phyloP scores from a whole-genome alignment of 2,113 vertebrate genomes.

The Propithecus coquereli region DNA sequence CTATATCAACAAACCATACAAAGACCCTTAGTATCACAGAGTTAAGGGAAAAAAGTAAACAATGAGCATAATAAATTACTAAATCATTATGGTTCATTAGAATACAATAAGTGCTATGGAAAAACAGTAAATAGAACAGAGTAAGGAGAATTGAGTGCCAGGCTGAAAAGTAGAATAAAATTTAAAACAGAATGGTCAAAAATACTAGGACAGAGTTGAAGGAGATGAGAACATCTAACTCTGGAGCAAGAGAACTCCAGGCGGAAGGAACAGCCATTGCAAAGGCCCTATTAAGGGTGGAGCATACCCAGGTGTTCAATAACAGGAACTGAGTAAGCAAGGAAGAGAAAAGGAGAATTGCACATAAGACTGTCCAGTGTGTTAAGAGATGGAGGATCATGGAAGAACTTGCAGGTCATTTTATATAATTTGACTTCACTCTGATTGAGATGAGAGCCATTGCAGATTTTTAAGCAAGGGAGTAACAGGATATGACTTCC shows the following conservation, averaged over 20 bases:
- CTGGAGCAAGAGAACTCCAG: neutral
- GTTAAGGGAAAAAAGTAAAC: neutral
- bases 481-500: neutral
- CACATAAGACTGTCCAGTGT: neutral
- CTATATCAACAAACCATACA: neutral
- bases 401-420: neutral
- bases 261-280: neutral
- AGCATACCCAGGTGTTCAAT: neutral
- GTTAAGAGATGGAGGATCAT: neutral
- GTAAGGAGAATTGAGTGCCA: neutral
- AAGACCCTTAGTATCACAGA: neutral
- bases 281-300: neutral
- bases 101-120: neutral
- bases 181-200: neutral
- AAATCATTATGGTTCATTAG: neutral
- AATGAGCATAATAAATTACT: neutral
- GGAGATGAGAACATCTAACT: neutral
- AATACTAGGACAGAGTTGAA: neutral
- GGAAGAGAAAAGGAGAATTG: neutral
- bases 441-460: neutral
- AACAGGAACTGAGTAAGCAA: neutral
- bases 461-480: neutral
- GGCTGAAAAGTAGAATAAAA: neutral
- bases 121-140: neutral
- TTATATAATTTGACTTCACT: neutral